These are phyloP conservation scores for Smithornis capensis DNA, from an alignment of 2,113 vertebrate species.

Conservation along the genomic window DNA sequence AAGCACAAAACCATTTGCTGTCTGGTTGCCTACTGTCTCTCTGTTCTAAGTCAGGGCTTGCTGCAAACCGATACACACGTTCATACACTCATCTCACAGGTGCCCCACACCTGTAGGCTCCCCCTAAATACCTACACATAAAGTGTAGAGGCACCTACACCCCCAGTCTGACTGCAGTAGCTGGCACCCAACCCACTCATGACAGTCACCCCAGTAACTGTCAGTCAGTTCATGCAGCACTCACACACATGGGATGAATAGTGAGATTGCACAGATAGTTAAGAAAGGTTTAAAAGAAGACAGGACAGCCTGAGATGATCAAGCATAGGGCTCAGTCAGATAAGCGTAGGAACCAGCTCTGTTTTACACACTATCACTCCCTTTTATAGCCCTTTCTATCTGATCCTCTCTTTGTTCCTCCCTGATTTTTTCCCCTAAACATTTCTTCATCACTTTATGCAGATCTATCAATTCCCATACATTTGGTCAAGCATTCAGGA, in stretches of 20 bases:
- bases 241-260: not conserved
- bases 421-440: not conserved
- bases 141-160: not conserved
- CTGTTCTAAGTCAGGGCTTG: rapidly evolving
- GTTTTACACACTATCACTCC: not conserved
- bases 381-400: not conserved
- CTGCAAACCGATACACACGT: not conserved
- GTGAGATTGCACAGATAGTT: not conserved
- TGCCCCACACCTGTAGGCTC: rapidly evolving
- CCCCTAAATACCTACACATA: not conserved
- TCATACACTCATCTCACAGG: not conserved
- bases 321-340: not conserved
- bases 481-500: not conserved
- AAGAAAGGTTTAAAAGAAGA: not conserved
- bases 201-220: not conserved
- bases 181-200: not conserved
- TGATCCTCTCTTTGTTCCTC: not conserved
- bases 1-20: not conserved
- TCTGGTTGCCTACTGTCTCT: not conserved
- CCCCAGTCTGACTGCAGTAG: not conserved
- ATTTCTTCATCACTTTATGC: not conserved
- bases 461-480: not conserved
- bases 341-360: rapidly evolving
- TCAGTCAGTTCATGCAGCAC: not conserved
- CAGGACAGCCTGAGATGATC: not conserved